Evolutionary conservation across 2,888 invertebrate species (phyloP).

Genomic region (Glaucopsyche alexis): DNA sequence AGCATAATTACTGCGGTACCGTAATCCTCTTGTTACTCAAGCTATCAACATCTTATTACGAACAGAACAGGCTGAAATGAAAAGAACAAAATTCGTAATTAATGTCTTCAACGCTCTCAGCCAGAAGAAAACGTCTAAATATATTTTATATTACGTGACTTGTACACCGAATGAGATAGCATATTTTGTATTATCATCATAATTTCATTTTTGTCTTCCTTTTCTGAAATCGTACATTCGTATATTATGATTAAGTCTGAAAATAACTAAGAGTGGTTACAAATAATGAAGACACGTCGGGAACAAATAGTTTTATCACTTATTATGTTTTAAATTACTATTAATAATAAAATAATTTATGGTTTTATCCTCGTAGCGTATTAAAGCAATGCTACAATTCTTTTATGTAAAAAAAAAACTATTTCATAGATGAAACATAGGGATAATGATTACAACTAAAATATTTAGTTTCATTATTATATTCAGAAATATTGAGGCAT

Average conservation of each 20-base stretch:
- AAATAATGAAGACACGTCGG: too few species aligned
- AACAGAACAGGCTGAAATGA: neutral
- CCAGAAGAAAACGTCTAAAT: neutral
- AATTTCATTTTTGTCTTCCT: neutral
- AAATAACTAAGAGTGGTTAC: too few species aligned
- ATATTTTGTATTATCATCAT: neutral
- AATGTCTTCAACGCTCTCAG: neutral
- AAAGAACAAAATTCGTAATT: constrained; percentile 21
- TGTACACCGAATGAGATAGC: neutral
- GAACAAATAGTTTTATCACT: too few species aligned
- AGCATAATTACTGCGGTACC: neutral
- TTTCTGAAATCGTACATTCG: neutral
- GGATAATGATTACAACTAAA: too few species aligned
- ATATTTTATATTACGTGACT: constrained; percentile 2
- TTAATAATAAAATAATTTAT: too few species aligned
- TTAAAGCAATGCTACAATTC: too few species aligned
- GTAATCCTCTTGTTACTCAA: constrained; percentile 5
- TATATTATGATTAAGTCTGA: neutral
- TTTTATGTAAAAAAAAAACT: too few species aligned
- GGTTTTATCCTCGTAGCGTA: too few species aligned
- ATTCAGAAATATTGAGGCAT: too few species aligned
- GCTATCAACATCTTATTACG: constrained; percentile 6
- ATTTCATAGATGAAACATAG: too few species aligned
- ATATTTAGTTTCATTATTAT: too few species aligned
- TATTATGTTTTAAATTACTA: too few species aligned